Evolutionary conservation across 2,797 vertebrate genomes (phyloP), one percentile per base, ranked within the genome.

Genomic region (Melanotaenia trifasciata): DNA sequence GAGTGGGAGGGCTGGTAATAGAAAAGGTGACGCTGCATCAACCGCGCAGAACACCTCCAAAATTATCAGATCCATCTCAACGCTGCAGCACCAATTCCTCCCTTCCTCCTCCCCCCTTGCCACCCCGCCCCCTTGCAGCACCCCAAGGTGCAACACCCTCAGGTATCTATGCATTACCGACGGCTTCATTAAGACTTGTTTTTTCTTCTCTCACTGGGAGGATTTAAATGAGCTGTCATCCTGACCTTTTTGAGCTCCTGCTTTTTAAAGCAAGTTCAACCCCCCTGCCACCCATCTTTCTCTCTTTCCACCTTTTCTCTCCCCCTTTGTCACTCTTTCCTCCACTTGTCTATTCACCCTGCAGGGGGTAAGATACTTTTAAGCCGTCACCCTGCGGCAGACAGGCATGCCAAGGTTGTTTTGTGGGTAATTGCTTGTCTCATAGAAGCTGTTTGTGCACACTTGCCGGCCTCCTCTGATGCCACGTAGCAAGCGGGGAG

Each of bases 201-300:
- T 90, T 81, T 84, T 80, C 89, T 83, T 81, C 78, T 72, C 87
- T 90, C 35, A 20, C 89, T 78, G 83, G 87, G 89, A 92, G 90
- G 93, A 94, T 95, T 94, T 95, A 95, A 95, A 95, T 95, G 93
- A 95, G 93, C 92, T 93, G 92, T 94, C 90, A 87, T 88, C 89
- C 90, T 95, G 93, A 95, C 94, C 93, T 95, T 95, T 95, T 90
- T 91, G 88, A 90, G 91, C 89, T 90, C 78, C 83, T 86, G 84
- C 83, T 89, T 90, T 92, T 91, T 87, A 88, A 88, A 92, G 84
- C 67, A 72, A 86, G 88, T 91, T 90, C 79, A 89, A 71, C 73
- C 78, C 57, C 78, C 65, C 77, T 22, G 45, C 78, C 83, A 76
- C 82, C 75, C 67, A 58, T 87, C 87, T 83, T 70, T 81, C 83